Evolutionary conservation across 2,888 invertebrate species (phyloP), one percentile per base, ranked within the genome.

Genomic region (Drosophila nr. perissopoda): DNA sequence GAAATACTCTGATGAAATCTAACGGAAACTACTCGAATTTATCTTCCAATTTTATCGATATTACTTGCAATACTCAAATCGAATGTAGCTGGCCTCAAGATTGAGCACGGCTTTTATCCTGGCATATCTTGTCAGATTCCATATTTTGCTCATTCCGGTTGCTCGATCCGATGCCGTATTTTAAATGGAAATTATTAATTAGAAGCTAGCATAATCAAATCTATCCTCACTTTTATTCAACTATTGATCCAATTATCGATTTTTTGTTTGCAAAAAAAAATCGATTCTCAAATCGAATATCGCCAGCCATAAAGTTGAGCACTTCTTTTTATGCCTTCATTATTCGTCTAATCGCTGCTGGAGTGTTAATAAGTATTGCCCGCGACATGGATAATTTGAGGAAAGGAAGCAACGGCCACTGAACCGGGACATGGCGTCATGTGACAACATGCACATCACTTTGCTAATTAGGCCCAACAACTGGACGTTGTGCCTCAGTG

Each of bases 381-480:
- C 7, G 10, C 11, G 34, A 34, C 5, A 10, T 10, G 34, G 21
- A 4, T 7, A 11, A n/a, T 27, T 29, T 27, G 21, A 31, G n/a
- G 3, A 18, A 25, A 53, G 5, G 29, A 13, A 34, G 25, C n/a
- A 57, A 42, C 52, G 57, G 45, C 29, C 71, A 59, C 45, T 67
- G 70, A 70, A 62, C 70, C 56, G 52, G 45, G 45, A 57, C 57
- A 69, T 57, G n/a, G 4, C 8, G 52, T 38, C 36, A 56, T 56
- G n/a, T 56, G 54, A 40, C 63, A 45, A 27, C 25, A 33, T 29
- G 48, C 31, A 38, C 68, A 53, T 65, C 73, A 69, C 58, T 68
- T 65, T 65, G 40, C 59, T 65, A 69, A 73, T 76, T 76, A 73
- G 21, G 56, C 52, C 36, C 45, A 56, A 56, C 45, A 62, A 74